These are phyloP conservation scores for Ceratina calcarata DNA, from an alignment of 1,140 invertebrate genomes.

Conservation along the genomic window DNA sequence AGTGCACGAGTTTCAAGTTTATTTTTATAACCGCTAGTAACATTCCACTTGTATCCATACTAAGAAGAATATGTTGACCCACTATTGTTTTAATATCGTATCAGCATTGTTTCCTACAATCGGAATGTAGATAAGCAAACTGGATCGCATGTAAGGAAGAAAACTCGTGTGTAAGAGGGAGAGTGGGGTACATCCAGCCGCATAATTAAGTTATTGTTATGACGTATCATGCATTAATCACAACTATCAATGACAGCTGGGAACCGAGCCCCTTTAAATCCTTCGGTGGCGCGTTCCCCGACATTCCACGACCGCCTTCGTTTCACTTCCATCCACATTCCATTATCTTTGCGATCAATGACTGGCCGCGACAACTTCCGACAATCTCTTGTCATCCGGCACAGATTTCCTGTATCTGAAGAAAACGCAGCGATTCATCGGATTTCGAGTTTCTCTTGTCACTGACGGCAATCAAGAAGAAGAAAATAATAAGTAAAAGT, in stretches of 20 bases:
- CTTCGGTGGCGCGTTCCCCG: slow-evolving; percentile 26
- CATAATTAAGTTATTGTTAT: slow-evolving; percentile 74
- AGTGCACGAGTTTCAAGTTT: neutral
- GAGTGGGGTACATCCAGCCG: slow-evolving; percentile 42
- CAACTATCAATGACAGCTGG: slow-evolving; percentile 76
- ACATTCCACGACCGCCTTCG: slow-evolving; percentile 30
- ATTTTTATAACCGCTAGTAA: too few relatives aligned
- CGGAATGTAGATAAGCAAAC: too few relatives aligned
- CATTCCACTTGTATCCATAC: too few relatives aligned
- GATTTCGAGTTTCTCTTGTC: neutral
- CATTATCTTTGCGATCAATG: slow-evolving; percentile 69
- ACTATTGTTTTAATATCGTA: too few relatives aligned
- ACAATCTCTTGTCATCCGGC: slow-evolving; percentile 13
- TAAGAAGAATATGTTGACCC: too few relatives aligned
- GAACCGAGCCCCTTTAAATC: slow-evolving; percentile 44
- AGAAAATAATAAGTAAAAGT: neutral
- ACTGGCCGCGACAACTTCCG: slow-evolving; percentile 49
- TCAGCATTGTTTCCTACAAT: neutral
- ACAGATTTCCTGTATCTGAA: neutral
- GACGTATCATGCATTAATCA: slow-evolving; percentile 73
- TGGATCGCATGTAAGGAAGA: neutral
- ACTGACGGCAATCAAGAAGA: neutral
- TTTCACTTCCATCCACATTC: slow-evolving; percentile 42
- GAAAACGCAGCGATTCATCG: neutral
- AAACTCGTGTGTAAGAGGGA: neutral